A percentile compares a stretch with the other conserved stretches of the same genome.
Evolutionary conservation across 2,888 invertebrate genomes (phyloP).

Genomic region (Rotaria macrura): DNA sequence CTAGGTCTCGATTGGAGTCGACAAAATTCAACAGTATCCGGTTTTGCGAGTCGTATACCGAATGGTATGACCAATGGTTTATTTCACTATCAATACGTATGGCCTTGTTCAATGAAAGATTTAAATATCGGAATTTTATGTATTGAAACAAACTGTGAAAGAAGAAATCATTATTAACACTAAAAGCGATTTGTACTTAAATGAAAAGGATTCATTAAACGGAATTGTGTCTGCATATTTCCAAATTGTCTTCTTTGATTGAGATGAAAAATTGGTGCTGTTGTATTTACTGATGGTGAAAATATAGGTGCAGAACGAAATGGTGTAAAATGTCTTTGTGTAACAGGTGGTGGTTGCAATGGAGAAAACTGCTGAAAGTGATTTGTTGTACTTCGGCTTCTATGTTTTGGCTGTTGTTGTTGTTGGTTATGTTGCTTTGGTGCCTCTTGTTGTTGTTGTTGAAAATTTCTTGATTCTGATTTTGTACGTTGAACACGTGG

Average conservation of each 20-base stretch:
- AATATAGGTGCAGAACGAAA: neutral
- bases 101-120: constrained; percentile 12
- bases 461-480: neutral
- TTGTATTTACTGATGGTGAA: neutral
- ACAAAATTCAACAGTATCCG: neutral
- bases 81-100: neutral
- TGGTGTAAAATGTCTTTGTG: neutral
- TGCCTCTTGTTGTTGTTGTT: neutral
- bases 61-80: neutral
- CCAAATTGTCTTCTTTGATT: neutral
- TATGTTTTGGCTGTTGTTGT: neutral
- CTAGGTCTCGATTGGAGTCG: constrained; percentile 12
- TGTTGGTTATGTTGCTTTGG: no score
- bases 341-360: neutral
- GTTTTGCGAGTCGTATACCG: neutral
- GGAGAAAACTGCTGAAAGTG: neutral
- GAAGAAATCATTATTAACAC: neutral
- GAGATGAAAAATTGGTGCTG: neutral
- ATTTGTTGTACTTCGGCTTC: neutral
- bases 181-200: neutral
- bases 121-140: constrained; percentile 5
- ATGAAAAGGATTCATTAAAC: neutral
- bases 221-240: neutral
- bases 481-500: neutral
- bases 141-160: constrained; percentile 12